phyloP scores from a whole-genome alignment of 2,888 invertebrate genomes.

The Euplexia lucipara region DNA sequence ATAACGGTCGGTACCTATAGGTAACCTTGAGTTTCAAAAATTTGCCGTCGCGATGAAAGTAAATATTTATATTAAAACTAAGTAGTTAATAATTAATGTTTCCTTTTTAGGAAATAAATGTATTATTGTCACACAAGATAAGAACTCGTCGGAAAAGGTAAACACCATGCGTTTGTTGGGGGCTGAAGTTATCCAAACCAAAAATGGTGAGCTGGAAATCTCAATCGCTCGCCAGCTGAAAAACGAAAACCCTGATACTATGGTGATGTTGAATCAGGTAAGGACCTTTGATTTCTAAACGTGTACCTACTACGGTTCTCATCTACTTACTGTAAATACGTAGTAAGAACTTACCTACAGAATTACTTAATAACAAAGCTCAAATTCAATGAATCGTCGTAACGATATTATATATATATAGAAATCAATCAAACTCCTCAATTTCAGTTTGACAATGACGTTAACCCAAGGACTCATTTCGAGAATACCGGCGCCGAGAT shows the following conservation, averaged over 20 bases:
- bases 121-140: constrained; percentile 98
- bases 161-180: constrained; percentile 96
- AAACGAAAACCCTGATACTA: constrained; percentile 57
- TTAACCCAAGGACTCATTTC: constrained; percentile 98
- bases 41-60: too few relatives aligned
- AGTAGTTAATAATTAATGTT: neutral
- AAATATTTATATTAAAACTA: constrained; percentile 6
- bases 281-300: neutral
- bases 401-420: too few relatives aligned
- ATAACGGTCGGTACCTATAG: neutral
- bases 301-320: neutral
- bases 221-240: constrained; percentile 58
- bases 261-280: constrained; percentile 88
- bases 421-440: neutral
- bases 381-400: too few relatives aligned
- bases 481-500: constrained; percentile 98
- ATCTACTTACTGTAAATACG: too few relatives aligned
- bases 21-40: neutral
- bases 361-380: too few relatives aligned
- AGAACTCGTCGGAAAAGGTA: constrained; percentile 99
- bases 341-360: too few relatives aligned
- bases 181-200: constrained; percentile 96
- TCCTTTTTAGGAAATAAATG: constrained; percentile 93
- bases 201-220: constrained; percentile 50
- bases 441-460: constrained; percentile 95